phyloP scores from a whole-genome alignment of 2,113 vertebrate species.

The Marcusenius ussheri region DNA sequence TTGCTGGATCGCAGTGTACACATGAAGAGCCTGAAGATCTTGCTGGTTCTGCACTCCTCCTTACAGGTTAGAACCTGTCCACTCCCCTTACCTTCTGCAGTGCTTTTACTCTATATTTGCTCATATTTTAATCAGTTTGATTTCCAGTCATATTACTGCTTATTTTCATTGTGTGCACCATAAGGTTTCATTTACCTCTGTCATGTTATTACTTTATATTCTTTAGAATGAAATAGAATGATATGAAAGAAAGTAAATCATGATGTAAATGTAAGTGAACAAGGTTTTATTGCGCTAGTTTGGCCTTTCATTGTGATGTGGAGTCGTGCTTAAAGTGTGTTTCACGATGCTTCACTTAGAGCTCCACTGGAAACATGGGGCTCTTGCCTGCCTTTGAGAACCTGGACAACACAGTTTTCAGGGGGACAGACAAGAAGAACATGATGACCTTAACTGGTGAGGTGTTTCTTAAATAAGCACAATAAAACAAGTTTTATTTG shows the following conservation, averaged over 20 bases:
- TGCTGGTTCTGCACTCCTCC: constrained; percentile 79
- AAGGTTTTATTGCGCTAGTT: no score
- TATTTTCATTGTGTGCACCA: neutral
- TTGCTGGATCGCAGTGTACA: constrained; percentile 91
- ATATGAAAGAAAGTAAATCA: neutral
- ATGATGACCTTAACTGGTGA: constrained; percentile 76
- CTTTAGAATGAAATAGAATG: neutral
- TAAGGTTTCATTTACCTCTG: neutral
- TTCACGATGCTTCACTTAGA: constrained; percentile 43
- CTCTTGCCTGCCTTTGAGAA: constrained; percentile 74
- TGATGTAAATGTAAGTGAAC: neutral
- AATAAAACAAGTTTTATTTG: neutral
- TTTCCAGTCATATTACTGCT: neutral
- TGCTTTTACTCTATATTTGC: neutral
- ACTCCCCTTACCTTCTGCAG: neutral
- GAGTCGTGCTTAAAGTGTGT: neutral
- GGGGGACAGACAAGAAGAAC: constrained; percentile 68
- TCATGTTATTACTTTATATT: neutral
- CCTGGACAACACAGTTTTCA: constrained; percentile 82
- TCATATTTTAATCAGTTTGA: neutral
- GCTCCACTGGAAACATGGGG: constrained; percentile 68
- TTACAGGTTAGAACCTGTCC: constrained; percentile 65
- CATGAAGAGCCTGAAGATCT: constrained; percentile 96
- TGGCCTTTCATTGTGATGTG: neutral
- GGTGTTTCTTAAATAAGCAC: constrained; percentile 15